Conservation (phyloP, 1,140 invertebrate species). For the Trialeurodes vaporariorum region DNA sequence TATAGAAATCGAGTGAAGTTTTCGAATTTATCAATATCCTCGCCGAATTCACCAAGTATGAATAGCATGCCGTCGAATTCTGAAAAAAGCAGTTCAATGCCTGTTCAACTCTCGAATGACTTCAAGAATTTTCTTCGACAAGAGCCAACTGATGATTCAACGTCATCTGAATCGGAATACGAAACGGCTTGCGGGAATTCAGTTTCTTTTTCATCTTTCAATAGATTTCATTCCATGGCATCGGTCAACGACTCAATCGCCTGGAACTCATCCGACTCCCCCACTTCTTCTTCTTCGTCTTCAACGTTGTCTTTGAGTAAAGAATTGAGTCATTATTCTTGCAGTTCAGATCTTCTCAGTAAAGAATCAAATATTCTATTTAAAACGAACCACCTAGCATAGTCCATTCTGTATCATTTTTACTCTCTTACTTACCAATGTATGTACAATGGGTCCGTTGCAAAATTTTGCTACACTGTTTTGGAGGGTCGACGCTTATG, state of each 20-base stretch:
- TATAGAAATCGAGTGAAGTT: neutral
- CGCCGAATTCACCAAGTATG: conserved; percentile 14
- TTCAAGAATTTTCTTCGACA: neutral
- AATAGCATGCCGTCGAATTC: neutral
- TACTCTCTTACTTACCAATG: no score
- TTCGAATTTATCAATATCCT: conserved; percentile 11
- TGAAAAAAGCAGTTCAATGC: neutral
- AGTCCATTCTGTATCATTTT: no score
- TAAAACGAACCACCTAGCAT: neutral
- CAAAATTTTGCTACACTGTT: no score
- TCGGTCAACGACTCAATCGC: neutral
- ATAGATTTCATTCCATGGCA: neutral
- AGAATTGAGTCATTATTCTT: neutral
- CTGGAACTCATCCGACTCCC: neutral
- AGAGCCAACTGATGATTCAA: conserved; percentile 16
- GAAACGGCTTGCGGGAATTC: conserved; percentile 6
- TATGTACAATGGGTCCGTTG: no score
- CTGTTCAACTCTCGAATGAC: neutral
- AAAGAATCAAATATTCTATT: neutral
- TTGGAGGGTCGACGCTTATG: no score
- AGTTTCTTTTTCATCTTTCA: neutral
- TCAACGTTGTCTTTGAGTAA: neutral
- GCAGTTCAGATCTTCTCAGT: neutral
- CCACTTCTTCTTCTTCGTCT: neutral
- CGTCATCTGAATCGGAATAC: conserved; percentile 20